Evolutionary conservation across 2,888 invertebrate genomes (phyloP).

Genomic region (Aethes cnicana): DNA sequence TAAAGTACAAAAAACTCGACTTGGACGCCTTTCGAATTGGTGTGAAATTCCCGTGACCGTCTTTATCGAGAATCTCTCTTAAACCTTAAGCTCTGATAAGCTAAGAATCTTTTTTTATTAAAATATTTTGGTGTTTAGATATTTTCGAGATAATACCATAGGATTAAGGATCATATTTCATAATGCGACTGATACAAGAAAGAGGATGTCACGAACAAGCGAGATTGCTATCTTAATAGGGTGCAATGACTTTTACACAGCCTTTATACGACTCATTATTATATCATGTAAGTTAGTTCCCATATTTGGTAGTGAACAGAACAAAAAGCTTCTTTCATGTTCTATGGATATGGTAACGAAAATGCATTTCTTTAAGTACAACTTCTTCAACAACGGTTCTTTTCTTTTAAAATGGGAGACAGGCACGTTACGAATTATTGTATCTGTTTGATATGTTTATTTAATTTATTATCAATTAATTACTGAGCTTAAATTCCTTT

Average conservation of each 20-base stretch:
- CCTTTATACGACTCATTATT: neutral
- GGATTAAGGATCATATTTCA: slow-evolving; percentile 4
- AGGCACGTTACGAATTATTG: no score
- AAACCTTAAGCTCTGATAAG: slow-evolving; percentile 21
- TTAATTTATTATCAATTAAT: no score
- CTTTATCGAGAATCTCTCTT: slow-evolving; percentile 18
- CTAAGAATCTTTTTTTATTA: slow-evolving; percentile 10
- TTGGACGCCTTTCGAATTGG: slow-evolving; percentile 6
- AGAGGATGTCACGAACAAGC: neutral
- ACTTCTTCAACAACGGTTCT: no score
- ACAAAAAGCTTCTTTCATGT: no score
- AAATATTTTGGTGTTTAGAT: slow-evolving; percentile 22
- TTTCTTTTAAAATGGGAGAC: no score
- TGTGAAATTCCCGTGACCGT: slow-evolving; percentile 9
- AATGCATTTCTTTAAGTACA: no score
- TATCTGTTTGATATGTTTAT: no score
- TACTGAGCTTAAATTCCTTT: no score
- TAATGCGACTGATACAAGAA: neutral
- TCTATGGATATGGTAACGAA: no score
- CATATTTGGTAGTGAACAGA: no score
- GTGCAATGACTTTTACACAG: neutral
- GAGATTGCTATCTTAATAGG: slow-evolving; percentile 1
- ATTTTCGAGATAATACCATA: slow-evolving; percentile 6
- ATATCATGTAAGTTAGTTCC: no score
- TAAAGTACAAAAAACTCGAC: neutral